Base-by-base conservation (phyloP, 1,140 invertebrate genomes). In the Drosophila orosa region DNA sequence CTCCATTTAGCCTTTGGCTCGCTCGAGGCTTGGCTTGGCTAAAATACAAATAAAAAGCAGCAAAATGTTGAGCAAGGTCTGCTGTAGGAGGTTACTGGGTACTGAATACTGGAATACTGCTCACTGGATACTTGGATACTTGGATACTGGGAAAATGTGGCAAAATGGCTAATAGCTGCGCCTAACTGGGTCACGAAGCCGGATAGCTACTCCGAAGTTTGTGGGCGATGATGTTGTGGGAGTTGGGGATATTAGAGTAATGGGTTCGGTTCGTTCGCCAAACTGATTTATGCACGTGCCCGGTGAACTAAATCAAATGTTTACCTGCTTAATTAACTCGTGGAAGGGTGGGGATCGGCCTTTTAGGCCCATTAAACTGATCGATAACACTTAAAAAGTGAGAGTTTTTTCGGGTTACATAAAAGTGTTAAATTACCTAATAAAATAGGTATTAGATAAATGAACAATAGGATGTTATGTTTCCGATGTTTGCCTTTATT, bases 1-100 rank as follows among this genome's bases (percentile, higher is more conserved):
- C 68, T 54, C 61, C 50, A 74, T 83, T 72, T 76, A 65, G 69
- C 71, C 74, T 76, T 86, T 75, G 65, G 58, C 78, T 82, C 61
- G 65, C 5, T 33, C 31, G 24, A 55, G 68, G 74, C 67, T 78
- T 77, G 74, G 74, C 44, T 37, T 55, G 60, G 29, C 24, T 29
- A 25, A 35, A n/a, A 60, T 35, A 54, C 31, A 54, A 54, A 54
- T 54, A 25, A 60, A 61, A 61, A 33, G 19, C 45, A 66, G 72
- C 72, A 50, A 74, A 74, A 76, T 67, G 61, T 75, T 47, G 54
- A 67, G 61, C 72, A 76, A 76, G 73, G 73, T 66, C 62, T 76
- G 59, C 63, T 52, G 73, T 76, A 76, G 73, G 73, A 76, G 73
- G 73, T 75, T 76, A 59, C 55, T 37, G 63, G 35, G 22, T 27